Conservation (phyloP, 92 coral and sea anemone genomes). For the Plumapathes pennacea region DNA sequence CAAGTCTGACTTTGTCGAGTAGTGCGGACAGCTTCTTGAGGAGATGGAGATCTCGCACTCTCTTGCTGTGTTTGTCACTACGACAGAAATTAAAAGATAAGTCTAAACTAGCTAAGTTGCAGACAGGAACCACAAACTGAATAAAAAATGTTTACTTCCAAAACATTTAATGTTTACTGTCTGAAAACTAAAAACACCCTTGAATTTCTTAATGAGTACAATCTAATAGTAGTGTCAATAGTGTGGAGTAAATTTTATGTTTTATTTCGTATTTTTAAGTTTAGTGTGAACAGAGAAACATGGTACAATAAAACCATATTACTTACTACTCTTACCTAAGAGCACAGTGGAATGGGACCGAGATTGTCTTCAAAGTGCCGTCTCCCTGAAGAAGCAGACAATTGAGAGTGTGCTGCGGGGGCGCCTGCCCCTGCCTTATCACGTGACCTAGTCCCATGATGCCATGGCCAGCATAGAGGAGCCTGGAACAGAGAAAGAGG, state of each 20-base stretch:
- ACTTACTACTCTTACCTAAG: conserved; percentile 68
- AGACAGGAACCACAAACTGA: too few species aligned
- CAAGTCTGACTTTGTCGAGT: conserved; percentile 71
- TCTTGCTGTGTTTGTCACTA: conserved; percentile 95
- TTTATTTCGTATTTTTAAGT: too few species aligned
- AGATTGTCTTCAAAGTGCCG: conserved; percentile 80
- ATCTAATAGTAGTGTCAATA: too few species aligned
- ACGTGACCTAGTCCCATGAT: conserved; percentile 94
- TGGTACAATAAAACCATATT: too few species aligned
- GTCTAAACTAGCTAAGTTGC: background rate
- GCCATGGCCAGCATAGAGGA: conserved; percentile 94
- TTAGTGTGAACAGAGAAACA: too few species aligned
- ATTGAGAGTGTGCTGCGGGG: conserved; percentile 87
- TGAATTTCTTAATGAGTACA: too few species aligned
- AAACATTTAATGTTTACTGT: too few species aligned
- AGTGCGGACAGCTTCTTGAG: conserved; percentile 82
- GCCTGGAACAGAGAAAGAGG: conserved; percentile 50
- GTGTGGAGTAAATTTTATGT: too few species aligned
- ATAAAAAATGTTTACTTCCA: too few species aligned
- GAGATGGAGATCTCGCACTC: conserved; percentile 93
- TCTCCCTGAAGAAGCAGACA: conserved; percentile 87
- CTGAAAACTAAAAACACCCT: too few species aligned
- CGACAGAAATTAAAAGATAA: background rate
- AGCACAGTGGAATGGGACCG: conserved; percentile 97
- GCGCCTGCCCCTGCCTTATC: conserved; percentile 86